phyloP scores from a whole-genome alignment of 2,888 invertebrate genomes.

The Dynastes tityus region DNA sequence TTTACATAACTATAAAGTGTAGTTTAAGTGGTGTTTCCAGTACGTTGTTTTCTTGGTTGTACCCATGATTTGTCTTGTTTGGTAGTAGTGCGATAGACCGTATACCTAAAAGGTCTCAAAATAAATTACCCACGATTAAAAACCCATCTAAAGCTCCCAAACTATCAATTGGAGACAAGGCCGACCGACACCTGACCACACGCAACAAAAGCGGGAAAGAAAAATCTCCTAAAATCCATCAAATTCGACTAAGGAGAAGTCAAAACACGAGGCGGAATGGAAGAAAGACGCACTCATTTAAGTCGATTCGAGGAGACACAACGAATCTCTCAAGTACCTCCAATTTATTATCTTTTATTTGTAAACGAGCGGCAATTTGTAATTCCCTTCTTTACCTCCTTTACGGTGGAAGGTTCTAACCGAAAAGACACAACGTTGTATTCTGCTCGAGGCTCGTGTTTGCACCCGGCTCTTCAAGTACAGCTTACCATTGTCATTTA shows the following conservation, averaged over 20 bases:
- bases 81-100: background rate
- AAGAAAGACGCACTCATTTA: constrained; percentile 54
- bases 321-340: constrained; percentile 62
- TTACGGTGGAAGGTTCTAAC: constrained; percentile 31
- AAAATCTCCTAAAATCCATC: constrained; percentile 46
- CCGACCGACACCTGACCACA: constrained; percentile 46
- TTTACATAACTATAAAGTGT: too few species aligned
- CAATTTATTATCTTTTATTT: constrained; percentile 70
- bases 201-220: constrained; percentile 37
- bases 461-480: constrained; percentile 54
- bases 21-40: too few species aligned
- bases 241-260: constrained; percentile 41
- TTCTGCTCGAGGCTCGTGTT: constrained; percentile 26
- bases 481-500: constrained; percentile 64
- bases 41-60: background rate
- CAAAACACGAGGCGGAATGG: constrained; percentile 48
- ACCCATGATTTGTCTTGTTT: background rate
- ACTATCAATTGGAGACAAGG: constrained; percentile 41
- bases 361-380: constrained; percentile 68
- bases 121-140: constrained; percentile 36
- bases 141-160: constrained; percentile 23
- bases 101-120: constrained; percentile 16
- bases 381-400: constrained; percentile 54
- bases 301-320: constrained; percentile 57
- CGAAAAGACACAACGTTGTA: background rate